Evolutionary conservation across 2,888 invertebrate genomes (phyloP).

Genomic region (Cheilosia vernalis): DNA sequence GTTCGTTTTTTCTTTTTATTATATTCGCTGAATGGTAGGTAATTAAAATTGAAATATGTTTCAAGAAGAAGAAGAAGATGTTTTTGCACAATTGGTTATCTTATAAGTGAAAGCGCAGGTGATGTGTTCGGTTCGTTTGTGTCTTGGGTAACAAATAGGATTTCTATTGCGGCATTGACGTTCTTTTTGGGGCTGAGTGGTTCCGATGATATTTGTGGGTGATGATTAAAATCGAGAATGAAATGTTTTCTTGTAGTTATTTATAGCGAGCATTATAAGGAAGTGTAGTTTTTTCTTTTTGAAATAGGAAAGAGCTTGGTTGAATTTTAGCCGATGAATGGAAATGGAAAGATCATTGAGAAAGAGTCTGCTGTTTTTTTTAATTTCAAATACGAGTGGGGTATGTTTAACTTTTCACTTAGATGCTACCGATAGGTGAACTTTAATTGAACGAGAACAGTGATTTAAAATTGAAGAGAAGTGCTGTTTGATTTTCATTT

Average conservation of each 20-base stretch:
- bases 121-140: constrained; percentile 16
- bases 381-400: too few species aligned
- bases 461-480: too few species aligned
- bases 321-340: neutral
- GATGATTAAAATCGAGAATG: constrained; percentile 44
- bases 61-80: constrained; percentile 22
- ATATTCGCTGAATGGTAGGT: constrained; percentile 47
- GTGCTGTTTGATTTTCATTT: too few species aligned
- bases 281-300: neutral
- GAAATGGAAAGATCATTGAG: too few species aligned
- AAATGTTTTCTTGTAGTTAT: constrained; percentile 6
- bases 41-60: constrained; percentile 68
- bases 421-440: too few species aligned
- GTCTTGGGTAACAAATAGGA: constrained; percentile 28
- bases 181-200: constrained; percentile 9
- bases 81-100: constrained; percentile 30
- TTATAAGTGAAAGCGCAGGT: constrained; percentile 48
- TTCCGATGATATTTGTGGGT: constrained; percentile 29
- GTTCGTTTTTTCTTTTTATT: constrained; percentile 23
- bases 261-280: constrained; percentile 1
- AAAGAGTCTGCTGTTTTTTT: too few species aligned
- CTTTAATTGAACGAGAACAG: too few species aligned
- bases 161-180: constrained; percentile 38
- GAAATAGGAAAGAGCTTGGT: neutral
- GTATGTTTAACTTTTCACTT: too few species aligned